Evolutionary conservation across 2,113 vertebrate genomes (phyloP).

Genomic region (Scortum barcoo): DNA sequence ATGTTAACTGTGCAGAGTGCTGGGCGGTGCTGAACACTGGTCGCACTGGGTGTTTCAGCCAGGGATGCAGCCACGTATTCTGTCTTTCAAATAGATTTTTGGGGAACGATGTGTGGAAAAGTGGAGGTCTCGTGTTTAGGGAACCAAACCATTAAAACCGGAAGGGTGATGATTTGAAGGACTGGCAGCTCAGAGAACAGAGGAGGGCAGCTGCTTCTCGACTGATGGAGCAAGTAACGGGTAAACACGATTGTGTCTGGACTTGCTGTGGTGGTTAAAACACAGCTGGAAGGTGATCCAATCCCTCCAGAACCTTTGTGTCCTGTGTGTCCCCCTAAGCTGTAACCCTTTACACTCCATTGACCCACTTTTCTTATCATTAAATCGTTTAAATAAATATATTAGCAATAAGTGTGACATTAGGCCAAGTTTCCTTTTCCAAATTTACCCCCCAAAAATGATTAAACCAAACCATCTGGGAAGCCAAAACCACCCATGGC

Average conservation of each 20-base stretch:
- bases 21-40: slow-evolving; percentile 10
- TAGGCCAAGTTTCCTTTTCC: neutral
- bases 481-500: neutral
- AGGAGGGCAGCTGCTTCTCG: neutral
- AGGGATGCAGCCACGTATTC: neutral
- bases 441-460: neutral
- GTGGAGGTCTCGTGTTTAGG: neutral
- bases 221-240: neutral
- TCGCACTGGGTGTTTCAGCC: neutral
- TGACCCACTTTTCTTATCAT: neutral
- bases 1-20: slow-evolving; percentile 21
- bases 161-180: neutral
- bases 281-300: neutral
- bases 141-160: slow-evolving; percentile 21
- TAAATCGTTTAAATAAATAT: neutral
- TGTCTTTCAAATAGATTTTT: slow-evolving; percentile 1
- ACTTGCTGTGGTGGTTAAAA: neutral
- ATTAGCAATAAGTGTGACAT: neutral
- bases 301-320: neutral
- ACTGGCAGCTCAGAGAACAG: slow-evolving; percentile 9
- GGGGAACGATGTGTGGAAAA: neutral
- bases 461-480: neutral
- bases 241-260: neutral
- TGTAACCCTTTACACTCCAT: too few relatives aligned
- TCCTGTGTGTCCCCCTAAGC: neutral